phyloP scores from a whole-genome alignment of 1,140 invertebrate genomes.

The Cyclargus thomasi region DNA sequence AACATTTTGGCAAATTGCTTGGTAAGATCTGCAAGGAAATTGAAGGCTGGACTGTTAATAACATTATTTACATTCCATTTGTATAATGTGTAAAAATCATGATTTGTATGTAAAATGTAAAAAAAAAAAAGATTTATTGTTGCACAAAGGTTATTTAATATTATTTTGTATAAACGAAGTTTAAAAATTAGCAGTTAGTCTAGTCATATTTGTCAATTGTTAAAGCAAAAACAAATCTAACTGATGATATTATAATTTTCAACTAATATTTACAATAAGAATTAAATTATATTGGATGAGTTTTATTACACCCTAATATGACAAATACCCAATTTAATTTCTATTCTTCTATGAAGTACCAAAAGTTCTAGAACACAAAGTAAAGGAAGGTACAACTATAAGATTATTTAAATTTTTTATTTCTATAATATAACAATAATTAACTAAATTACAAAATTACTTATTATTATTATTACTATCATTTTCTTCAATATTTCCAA shows the following conservation, averaged over 20 bases:
- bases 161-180: neutral
- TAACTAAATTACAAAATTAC: conserved; percentile 26
- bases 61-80: too few relatives aligned
- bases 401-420: neutral
- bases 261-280: conserved; percentile 26
- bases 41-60: too few relatives aligned
- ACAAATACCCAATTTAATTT: too few relatives aligned
- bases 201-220: conserved; percentile 11
- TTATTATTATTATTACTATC: conserved; percentile 36
- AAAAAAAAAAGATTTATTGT: neutral
- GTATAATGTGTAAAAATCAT: too few relatives aligned
- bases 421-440: neutral
- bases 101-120: neutral
- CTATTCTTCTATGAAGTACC: neutral
- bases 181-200: neutral
- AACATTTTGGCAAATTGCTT: too few relatives aligned
- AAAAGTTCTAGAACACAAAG: neutral
- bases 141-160: neutral
- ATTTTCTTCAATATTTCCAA: conserved; percentile 53
- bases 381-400: neutral
- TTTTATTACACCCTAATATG: too few relatives aligned
- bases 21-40: too few relatives aligned
- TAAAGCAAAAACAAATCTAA: neutral
- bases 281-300: conserved; percentile 2
- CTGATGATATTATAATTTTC: neutral